Evolutionary conservation across 2,888 invertebrate species (phyloP).

Genomic region (Aphodius sticticus): DNA sequence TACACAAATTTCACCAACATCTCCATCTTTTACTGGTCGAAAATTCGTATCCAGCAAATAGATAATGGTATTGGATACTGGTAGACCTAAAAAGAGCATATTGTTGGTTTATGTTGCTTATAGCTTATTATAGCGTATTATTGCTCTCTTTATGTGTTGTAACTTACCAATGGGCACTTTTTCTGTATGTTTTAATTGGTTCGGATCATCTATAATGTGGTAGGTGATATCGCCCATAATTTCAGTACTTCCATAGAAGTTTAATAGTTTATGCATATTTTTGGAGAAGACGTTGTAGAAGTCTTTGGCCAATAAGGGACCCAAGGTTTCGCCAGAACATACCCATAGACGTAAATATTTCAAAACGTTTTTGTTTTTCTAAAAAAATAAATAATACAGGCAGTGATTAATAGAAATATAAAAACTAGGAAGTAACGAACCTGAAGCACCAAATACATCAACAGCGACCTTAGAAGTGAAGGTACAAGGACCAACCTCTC

Average conservation of each 20-base stretch:
- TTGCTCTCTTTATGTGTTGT: not conserved
- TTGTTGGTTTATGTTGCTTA: not conserved
- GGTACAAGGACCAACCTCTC: slow-evolving; percentile 86
- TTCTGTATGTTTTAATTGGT: slow-evolving; percentile 68
- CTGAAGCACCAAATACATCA: slow-evolving; percentile 75
- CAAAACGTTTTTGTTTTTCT: slow-evolving; percentile 63
- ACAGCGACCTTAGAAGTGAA: slow-evolving; percentile 78
- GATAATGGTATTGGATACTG: slow-evolving; percentile 81
- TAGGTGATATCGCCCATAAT: slow-evolving; percentile 92
- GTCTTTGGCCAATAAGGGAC: slow-evolving; percentile 72
- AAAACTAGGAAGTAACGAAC: slow-evolving; percentile 45
- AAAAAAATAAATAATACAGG: slow-evolving; percentile 40
- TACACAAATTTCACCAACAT: slow-evolving; percentile 84
- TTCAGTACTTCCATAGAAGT: slow-evolving; percentile 92
- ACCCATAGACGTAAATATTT: slow-evolving; percentile 78
- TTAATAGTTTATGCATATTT: slow-evolving; percentile 74
- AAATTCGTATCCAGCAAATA: slow-evolving; percentile 81
- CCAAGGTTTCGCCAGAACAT: slow-evolving; percentile 86
- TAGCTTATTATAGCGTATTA: not conserved
- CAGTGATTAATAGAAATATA: slow-evolving; percentile 5
- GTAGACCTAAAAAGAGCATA: slow-evolving; percentile 66
- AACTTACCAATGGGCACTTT: slow-evolving; percentile 83
- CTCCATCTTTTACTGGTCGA: slow-evolving; percentile 74
- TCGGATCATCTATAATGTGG: slow-evolving; percentile 69
- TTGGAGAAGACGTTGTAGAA: slow-evolving; percentile 79